phyloP scores from a whole-genome alignment of 1,140 invertebrate species.

The Neodiprion virginianus region DNA sequence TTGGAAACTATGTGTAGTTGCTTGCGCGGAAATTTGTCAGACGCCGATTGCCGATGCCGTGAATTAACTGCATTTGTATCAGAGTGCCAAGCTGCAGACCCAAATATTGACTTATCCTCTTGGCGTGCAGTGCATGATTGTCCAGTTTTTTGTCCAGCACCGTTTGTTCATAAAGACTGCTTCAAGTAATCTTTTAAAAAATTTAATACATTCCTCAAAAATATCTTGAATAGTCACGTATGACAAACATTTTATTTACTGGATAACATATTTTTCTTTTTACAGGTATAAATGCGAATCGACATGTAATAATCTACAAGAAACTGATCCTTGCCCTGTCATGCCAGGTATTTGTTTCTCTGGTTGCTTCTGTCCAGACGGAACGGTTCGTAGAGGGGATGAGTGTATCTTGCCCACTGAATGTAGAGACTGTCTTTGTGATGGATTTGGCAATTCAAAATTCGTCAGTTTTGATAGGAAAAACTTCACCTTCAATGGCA shows the following conservation, averaged over 20 bases:
- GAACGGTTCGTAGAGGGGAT: slow-evolving; percentile 73
- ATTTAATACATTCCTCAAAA: background rate
- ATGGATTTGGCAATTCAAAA: slow-evolving; percentile 73
- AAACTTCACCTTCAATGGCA: slow-evolving; percentile 75
- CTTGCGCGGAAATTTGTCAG: slow-evolving; percentile 58
- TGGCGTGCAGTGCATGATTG: slow-evolving; percentile 78
- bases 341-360: slow-evolving; percentile 74
- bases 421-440: slow-evolving; percentile 80
- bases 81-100: slow-evolving; percentile 72
- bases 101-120: slow-evolving; percentile 66
- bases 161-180: slow-evolving; percentile 81
- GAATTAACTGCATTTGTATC: slow-evolving; percentile 73
- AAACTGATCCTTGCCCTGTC: slow-evolving; percentile 67
- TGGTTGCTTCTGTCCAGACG: slow-evolving; percentile 85
- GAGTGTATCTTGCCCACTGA: slow-evolving; percentile 73
- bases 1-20: slow-evolving; percentile 78
- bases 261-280: slow-evolving; percentile 2
- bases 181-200: slow-evolving; percentile 63
- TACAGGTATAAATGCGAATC: slow-evolving; percentile 69
- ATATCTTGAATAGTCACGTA: background rate
- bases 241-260: background rate
- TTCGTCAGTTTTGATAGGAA: slow-evolving; percentile 77
- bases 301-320: slow-evolving; percentile 70
- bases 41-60: slow-evolving; percentile 72
- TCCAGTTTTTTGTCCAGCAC: slow-evolving; percentile 71